Evolutionary conservation across 2,113 vertebrate species (phyloP), one percentile per base, ranked within the genome.

Genomic region (Dipodomys stephensi): DNA sequence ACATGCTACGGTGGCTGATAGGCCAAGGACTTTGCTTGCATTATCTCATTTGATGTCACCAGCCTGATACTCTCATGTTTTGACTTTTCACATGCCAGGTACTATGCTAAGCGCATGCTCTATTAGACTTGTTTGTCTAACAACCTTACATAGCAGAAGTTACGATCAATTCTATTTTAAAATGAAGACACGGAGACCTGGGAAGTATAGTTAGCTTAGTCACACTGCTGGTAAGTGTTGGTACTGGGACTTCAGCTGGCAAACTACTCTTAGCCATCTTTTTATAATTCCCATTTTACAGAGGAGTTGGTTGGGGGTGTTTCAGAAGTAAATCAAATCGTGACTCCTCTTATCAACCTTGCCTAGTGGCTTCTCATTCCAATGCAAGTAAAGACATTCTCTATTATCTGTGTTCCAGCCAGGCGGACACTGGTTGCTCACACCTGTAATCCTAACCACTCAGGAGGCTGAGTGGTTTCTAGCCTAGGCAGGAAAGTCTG

Each of bases 21-120:
- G 0, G 19, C 5, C 9, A 16, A 15, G 19, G 25, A 4, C 8
- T 6, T 7, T 4, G 3, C 22, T 3, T 8, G 3, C 3, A 6
- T 46, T 13, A 5, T 7, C 11, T 62, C 18, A 5, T 22, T 4
- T 32, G 11, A 53, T n/a, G 64, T 86, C 25, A 53, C 60, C 4
- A 28, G 64, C 4, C 67, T 60, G 44, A 57, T 23, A 7, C 23
- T 1, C 19, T 7, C 19, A 64, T 73, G 13, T 19, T 6, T 27
- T 1, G 49, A 28, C 4, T 44, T 68, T 76, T 60, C 32, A 19
- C 27, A 30, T 32, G 6, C 30, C 4, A 9, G 68, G 16, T 9
- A 32, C 35, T 0, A 2, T 44, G 60, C 27, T 35, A 25, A 73
- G 28, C 5, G 18, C 27, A 13, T 5, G 7, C 7, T n/a, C 25